These are phyloP conservation scores for Loriculus beryllinus DNA, from an alignment of 2,797 vertebrate species.

Conservation along the genomic window DNA sequence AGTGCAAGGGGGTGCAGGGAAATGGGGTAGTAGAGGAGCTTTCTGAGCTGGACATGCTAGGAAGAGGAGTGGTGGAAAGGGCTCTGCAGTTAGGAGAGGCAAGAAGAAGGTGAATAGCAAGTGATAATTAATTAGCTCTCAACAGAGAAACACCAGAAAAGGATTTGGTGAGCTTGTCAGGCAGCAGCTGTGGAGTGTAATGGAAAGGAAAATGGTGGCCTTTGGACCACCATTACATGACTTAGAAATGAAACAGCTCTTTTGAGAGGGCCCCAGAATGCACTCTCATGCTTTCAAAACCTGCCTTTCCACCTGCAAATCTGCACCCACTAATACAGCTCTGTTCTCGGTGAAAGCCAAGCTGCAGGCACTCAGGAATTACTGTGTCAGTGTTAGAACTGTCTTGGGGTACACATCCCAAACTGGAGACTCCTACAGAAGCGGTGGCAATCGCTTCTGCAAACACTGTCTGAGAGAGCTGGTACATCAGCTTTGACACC, in stretches of 20 bases:
- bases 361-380: not conserved
- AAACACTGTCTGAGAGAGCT: not conserved
- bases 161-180: not conserved
- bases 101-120: not conserved
- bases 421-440: not conserved
- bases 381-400: not conserved
- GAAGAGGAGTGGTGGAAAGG: not conserved
- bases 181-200: not conserved
- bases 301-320: not conserved
- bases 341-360: not conserved
- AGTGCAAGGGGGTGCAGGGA: not conserved
- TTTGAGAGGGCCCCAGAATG: not conserved
- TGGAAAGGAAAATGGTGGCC: not conserved
- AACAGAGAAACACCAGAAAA: not conserved
- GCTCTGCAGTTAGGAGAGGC: not conserved
- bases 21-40: not conserved
- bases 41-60: not conserved
- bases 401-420: not conserved
- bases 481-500: not conserved
- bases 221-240: not conserved
- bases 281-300: rapidly evolving
- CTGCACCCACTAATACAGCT: rapidly evolving
- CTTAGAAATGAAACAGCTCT: not conserved
- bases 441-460: rapidly evolving
- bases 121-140: not conserved